phyloP scores from a whole-genome alignment of 2,797 vertebrate species.

The Channa striata region DNA sequence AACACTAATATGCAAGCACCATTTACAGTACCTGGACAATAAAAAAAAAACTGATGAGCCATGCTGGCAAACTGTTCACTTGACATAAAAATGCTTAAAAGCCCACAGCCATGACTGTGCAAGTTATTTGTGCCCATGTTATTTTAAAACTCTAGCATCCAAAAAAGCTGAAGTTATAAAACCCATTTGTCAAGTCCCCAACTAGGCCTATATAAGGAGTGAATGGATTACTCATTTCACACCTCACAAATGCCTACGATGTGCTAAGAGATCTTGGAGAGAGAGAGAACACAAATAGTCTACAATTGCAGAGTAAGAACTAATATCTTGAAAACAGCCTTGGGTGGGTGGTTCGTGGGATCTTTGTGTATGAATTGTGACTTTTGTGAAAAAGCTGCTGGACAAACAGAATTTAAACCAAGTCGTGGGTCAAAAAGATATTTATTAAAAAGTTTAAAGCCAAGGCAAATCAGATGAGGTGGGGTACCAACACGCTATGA shows the following conservation, averaged over 20 bases:
- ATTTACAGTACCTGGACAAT: no score
- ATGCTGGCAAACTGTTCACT: background rate
- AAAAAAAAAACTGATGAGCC: no score
- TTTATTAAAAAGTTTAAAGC: constrained; percentile 70
- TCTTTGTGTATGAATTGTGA: constrained; percentile 59
- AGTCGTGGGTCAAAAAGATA: constrained; percentile 32
- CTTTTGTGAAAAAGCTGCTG: constrained; percentile 6
- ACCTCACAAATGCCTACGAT: constrained; percentile 74
- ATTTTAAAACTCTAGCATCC: constrained; percentile 41
- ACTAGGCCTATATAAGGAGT: constrained; percentile 64
- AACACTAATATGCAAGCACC: no score
- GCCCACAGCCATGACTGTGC: constrained; percentile 18
- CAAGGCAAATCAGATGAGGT: constrained; percentile 44
- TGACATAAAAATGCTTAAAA: background rate
- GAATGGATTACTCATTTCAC: constrained; percentile 78
- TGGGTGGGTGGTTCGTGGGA: constrained; percentile 68
- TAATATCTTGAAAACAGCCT: constrained; percentile 68
- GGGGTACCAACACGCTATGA: constrained; percentile 44
- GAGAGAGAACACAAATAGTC: constrained; percentile 61
- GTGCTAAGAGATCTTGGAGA: constrained; percentile 58
- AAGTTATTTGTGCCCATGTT: constrained; percentile 34
- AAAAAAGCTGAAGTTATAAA: constrained; percentile 55
- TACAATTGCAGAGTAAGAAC: constrained; percentile 66
- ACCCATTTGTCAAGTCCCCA: constrained; percentile 62
- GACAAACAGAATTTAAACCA: constrained; percentile 26